phyloP scores from a whole-genome alignment of 2,888 invertebrate species.

The Lasioglossum malachurum region DNA sequence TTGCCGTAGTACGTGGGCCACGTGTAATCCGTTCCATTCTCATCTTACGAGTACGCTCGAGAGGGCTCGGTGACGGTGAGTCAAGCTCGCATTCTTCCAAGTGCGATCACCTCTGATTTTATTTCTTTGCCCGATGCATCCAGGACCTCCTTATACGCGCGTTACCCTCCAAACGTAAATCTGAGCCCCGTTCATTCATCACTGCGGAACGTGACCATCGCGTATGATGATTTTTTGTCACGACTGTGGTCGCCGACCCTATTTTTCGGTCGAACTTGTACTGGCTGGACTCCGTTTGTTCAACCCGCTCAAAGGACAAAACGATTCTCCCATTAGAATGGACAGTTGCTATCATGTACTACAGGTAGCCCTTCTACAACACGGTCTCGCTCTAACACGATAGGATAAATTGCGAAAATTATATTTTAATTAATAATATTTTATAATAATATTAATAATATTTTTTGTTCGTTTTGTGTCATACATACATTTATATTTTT shows the following conservation, averaged over 20 bases:
- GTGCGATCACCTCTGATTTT: slow-evolving; percentile 62
- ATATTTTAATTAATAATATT: no score
- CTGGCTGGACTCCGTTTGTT: not conserved
- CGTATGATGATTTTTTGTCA: slow-evolving; percentile 9
- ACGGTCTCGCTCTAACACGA: no score
- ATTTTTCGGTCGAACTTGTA: not conserved
- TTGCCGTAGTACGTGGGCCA: slow-evolving; percentile 20
- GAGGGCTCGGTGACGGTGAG: slow-evolving; percentile 50
- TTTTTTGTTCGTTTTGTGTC: no score
- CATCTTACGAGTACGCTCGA: slow-evolving; percentile 1
- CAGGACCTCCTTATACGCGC: slow-evolving; percentile 40
- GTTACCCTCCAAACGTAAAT: slow-evolving; percentile 31
- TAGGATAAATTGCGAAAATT: no score
- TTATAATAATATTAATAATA: no score
- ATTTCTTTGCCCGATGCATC: slow-evolving; percentile 39
- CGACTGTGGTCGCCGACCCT: not conserved
- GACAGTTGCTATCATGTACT: no score
- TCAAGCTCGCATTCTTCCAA: slow-evolving; percentile 61
- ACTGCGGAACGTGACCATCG: not conserved
- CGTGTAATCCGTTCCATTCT: slow-evolving; percentile 28
- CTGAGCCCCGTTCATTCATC: slow-evolving; percentile 37
- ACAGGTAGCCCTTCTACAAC: no score
- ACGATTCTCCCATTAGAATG: no score
- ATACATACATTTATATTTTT: no score
- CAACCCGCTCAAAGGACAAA: not conserved